Conservation (phyloP, 2,797 vertebrate genomes). For the Phataginus tricuspis region DNA sequence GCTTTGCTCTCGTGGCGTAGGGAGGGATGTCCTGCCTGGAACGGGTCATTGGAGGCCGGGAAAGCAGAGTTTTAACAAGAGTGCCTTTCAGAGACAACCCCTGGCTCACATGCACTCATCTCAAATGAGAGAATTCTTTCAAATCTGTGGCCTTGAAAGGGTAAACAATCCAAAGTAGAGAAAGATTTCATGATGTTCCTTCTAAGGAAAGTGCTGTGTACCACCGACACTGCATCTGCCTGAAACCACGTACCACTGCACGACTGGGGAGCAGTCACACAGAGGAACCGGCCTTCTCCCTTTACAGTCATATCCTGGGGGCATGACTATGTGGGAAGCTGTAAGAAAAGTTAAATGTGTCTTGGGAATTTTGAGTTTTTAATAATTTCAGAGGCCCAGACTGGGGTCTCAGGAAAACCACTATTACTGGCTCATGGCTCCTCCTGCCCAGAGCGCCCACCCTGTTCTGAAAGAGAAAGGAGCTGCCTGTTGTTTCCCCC, state of each 20-base stretch:
- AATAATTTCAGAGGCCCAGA: background rate
- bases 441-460: background rate
- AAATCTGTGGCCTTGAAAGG: background rate
- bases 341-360: background rate
- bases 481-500: background rate
- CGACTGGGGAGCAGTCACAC: background rate
- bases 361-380: background rate
- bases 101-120: background rate
- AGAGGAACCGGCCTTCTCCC: background rate
- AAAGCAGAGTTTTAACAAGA: background rate
- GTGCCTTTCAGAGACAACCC: background rate
- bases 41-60: background rate
- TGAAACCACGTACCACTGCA: too few relatives aligned
- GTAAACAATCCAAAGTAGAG: background rate
- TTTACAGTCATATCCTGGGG: background rate
- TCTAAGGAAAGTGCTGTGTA: background rate
- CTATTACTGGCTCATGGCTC: fast-evolving
- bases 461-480: background rate
- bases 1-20: background rate
- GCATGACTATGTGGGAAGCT: fast-evolving
- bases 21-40: background rate
- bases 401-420: background rate
- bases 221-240: background rate
- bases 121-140: background rate
- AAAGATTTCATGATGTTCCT: background rate